Base-by-base conservation (phyloP, 1,140 invertebrate genomes). In the Cepaea nemoralis region DNA sequence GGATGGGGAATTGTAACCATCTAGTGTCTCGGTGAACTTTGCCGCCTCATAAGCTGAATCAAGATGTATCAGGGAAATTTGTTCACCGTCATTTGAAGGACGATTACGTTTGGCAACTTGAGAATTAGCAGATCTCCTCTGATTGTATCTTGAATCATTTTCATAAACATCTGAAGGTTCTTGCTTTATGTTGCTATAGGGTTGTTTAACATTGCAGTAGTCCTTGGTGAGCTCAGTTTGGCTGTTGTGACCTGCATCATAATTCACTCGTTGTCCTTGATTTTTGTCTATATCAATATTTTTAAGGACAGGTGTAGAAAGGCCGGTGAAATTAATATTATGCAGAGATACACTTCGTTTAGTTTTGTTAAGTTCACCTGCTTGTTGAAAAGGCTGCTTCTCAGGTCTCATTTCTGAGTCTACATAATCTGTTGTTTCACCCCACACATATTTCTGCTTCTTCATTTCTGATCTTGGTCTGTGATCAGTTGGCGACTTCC, bases 391-490 rank as follows among this genome's bases (percentile, higher is more conserved):
- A 19, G 83, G 79, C 39, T 87, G 66, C 71, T 85, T 82, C n/a
- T 83, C 86, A 39, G 82, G 82, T 33, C 81, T 76, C 31, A 79
- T 81, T 73, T 90, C 89, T 40, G 85, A 86, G 80, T 90, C 89
- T 22, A 88, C 88, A 12, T 87, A 89, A 83, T 90, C 89, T n/a
- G 88, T 88, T 8, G 87, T 86, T 39, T 88, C 86, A 67, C 78
- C 81, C 50, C 50, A 77, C 19, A 77, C 19, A 24, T n/a, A n/a
- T n/a, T 55, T 35, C 14, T 27, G 50, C 19, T 24, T 37, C 16
- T 55, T 55, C 24, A 77, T 37, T 66, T 77, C 76, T 10, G 50
- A 77, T 31, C 37, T 77, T 35, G 76, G 76, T 12, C 76, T 22
- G 14, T 1, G 5, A 31, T 59, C 2, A 31, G 19, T 5, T 63